These are phyloP conservation scores for Drosophila mulleri DNA, from an alignment of 2,888 invertebrate species.

Conservation along the genomic window DNA sequence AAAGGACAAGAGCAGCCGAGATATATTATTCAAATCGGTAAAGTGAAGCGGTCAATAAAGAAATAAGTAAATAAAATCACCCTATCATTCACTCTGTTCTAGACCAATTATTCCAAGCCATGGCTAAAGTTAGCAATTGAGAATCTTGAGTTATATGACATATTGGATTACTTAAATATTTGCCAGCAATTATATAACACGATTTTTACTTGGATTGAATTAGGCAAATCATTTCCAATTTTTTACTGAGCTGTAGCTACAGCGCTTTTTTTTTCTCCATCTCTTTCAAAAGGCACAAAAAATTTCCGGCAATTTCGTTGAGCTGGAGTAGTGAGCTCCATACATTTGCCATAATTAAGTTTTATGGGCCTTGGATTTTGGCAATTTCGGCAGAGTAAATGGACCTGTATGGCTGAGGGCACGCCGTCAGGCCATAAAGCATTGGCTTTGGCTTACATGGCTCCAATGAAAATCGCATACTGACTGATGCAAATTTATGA, in stretches of 20 bases:
- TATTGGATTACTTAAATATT: too few species aligned
- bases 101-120: too few species aligned
- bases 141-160: too few species aligned
- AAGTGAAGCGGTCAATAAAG: not conserved
- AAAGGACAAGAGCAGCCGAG: too few species aligned
- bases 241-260: not conserved
- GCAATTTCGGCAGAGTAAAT: slow-evolving; percentile 76
- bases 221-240: not conserved
- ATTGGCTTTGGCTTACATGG: slow-evolving; percentile 54
- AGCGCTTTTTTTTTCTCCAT: not conserved
- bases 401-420: slow-evolving; percentile 42
- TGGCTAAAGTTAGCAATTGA: too few species aligned
- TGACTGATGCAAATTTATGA: slow-evolving; percentile 80
- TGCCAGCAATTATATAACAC: too few species aligned
- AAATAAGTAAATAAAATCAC: too few species aligned
- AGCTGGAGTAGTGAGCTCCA: slow-evolving; percentile 8
- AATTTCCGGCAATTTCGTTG: slow-evolving; percentile 1
- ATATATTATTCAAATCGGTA: not conserved
- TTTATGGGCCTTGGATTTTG: slow-evolving; percentile 78
- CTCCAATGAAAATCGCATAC: slow-evolving; percentile 63
- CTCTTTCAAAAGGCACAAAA: not conserved
- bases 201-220: not conserved
- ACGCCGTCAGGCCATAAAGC: slow-evolving; percentile 68
- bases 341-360: slow-evolving; percentile 72
- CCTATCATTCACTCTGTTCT: too few species aligned